A percentile compares a stretch with the other conserved stretches of the same genome.
phyloP scores from a whole-genome alignment of 2,797 vertebrate genomes.

The Chelmon rostratus region DNA sequence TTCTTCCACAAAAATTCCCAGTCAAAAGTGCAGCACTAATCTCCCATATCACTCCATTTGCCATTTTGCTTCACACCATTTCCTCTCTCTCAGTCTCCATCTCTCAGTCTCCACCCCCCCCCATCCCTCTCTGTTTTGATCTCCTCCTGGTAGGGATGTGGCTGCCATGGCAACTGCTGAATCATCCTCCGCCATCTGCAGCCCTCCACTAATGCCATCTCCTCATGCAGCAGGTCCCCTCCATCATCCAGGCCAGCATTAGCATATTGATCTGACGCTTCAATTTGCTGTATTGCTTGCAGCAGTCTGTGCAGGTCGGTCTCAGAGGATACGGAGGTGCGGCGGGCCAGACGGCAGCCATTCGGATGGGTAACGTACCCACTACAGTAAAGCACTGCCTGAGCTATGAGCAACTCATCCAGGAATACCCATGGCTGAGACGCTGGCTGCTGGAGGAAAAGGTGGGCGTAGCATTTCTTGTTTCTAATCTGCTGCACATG shows the following conservation, averaged over 20 bases:
- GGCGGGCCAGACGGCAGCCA: slow-evolving; percentile 50
- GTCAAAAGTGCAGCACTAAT: slow-evolving; percentile 13
- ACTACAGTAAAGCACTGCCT: slow-evolving; percentile 93
- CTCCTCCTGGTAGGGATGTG: slow-evolving; percentile 70
- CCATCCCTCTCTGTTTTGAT: slow-evolving; percentile 41
- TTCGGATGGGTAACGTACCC: slow-evolving; percentile 91
- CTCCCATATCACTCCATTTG: slow-evolving; percentile 21
- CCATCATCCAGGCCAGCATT: slow-evolving; percentile 45
- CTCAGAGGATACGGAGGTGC: slow-evolving; percentile 34
- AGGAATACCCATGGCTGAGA: slow-evolving; percentile 89
- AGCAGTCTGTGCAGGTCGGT: slow-evolving; percentile 21
- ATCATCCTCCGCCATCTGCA: slow-evolving; percentile 69
- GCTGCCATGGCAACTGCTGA: slow-evolving; percentile 87
- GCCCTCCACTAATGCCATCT: slow-evolving; percentile 63
- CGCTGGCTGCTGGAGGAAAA: slow-evolving; percentile 85
- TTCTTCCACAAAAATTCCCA: slow-evolving; percentile 24
- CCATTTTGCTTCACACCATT: slow-evolving; percentile 37
- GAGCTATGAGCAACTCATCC: slow-evolving; percentile 90
- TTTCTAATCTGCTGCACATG: slow-evolving; percentile 72
- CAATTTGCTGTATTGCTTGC: slow-evolving; percentile 22
- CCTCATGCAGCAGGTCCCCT: slow-evolving; percentile 55
- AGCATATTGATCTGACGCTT: slow-evolving; percentile 38
- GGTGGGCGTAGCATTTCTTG: slow-evolving; percentile 80
- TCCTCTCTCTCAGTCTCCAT: slow-evolving; percentile 1
- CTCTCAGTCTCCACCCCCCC: slow-evolving; percentile 5